Evolutionary conservation across 1,140 invertebrate species (phyloP).

Genomic region (Drosophila asahinai): DNA sequence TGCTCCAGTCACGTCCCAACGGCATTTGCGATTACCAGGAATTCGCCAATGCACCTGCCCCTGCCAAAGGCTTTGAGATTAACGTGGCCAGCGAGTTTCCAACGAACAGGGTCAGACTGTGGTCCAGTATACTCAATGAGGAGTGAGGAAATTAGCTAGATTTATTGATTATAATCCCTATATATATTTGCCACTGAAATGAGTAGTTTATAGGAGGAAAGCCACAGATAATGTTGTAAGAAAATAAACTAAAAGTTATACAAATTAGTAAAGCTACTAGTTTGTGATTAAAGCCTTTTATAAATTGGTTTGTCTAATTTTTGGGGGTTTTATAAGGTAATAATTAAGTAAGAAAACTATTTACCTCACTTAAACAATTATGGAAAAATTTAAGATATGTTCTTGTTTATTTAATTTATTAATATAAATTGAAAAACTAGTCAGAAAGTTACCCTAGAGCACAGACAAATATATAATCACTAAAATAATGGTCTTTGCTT

Average conservation of each 20-base stretch:
- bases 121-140: conserved; percentile 57
- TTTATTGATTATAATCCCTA: background rate
- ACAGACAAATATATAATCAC: too few species aligned
- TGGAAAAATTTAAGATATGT: too few species aligned
- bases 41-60: conserved; percentile 51
- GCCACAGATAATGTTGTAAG: background rate
- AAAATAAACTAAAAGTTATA: background rate
- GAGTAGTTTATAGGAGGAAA: background rate
- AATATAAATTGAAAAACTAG: too few species aligned
- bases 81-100: conserved; percentile 48
- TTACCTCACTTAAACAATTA: too few species aligned
- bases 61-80: conserved; percentile 23
- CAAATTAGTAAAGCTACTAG: background rate
- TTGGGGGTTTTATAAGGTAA: background rate
- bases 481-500: too few species aligned
- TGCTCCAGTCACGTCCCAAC: conserved; percentile 49
- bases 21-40: conserved; percentile 76
- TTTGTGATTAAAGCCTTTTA: background rate
- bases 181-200: background rate
- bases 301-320: background rate
- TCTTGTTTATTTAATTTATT: too few species aligned
- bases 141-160: background rate
- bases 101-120: conserved; percentile 47
- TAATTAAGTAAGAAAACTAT: background rate
- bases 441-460: too few species aligned